Conservation (phyloP, 2,797 vertebrate genomes). For the Sciurus vulgaris region DNA sequence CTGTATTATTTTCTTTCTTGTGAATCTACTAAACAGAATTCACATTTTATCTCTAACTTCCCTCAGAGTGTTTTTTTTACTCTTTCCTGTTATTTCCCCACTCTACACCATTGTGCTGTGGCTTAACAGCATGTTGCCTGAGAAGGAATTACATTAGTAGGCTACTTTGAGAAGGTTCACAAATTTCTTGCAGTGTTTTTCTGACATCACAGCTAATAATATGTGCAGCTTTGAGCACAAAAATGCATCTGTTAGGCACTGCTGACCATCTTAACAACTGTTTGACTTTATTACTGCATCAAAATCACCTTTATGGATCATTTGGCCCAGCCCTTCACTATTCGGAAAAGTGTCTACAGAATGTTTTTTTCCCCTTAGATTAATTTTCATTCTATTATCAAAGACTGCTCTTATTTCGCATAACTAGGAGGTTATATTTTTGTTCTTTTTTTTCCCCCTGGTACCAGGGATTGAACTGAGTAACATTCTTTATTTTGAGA, state of each 20-base stretch:
- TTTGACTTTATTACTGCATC: not conserved
- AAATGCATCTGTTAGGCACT: not conserved
- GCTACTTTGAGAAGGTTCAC: not conserved
- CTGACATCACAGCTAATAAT: not conserved
- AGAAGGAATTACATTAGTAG: not conserved
- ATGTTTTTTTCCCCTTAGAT: not conserved
- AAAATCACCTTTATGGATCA: not conserved
- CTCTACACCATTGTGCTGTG: rapidly evolving
- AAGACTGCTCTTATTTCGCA: not conserved
- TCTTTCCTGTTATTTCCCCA: not conserved
- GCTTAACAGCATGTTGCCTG: not conserved
- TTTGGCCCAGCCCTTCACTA: not conserved
- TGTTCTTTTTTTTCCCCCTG: too few relatives aligned
- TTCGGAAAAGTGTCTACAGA: not conserved
- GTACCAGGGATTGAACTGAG: not conserved
- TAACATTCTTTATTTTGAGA: too few relatives aligned
- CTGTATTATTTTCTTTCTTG: not conserved
- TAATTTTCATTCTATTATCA: not conserved
- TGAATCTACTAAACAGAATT: not conserved
- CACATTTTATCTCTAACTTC: too few relatives aligned
- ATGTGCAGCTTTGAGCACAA: not conserved
- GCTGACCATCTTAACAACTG: not conserved
- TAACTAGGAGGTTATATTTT: not conserved
- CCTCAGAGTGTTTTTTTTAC: not conserved
- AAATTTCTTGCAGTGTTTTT: not conserved